phyloP scores from a whole-genome alignment of 2,888 invertebrate genomes.

The Acanthosepion esculentum region DNA sequence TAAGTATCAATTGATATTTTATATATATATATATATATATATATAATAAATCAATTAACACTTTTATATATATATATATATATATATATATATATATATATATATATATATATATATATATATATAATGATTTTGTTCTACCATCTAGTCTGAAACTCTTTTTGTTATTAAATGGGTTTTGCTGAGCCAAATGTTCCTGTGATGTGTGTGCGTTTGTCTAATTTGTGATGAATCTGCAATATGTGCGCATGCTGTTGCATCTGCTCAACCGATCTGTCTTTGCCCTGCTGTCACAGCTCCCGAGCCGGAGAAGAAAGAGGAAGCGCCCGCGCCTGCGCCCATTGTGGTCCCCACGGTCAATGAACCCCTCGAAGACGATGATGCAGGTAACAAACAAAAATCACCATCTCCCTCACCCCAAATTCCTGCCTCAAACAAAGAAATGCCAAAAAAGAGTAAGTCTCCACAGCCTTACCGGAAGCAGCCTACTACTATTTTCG shows the following conservation, averaged over 20 bases:
- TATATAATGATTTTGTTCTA: not conserved
- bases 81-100: not conserved
- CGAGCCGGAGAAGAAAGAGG: conserved; percentile 42
- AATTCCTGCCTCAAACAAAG: conserved; percentile 58
- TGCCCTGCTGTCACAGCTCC: conserved; percentile 47
- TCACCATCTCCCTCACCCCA: conserved; percentile 49
- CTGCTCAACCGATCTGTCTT: conserved; percentile 5
- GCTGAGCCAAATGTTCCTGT: not conserved
- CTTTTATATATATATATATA: no score
- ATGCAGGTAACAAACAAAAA: conserved; percentile 46
- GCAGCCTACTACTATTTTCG: conserved; percentile 65
- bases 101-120: no score
- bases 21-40: not conserved
- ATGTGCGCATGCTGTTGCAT: not conserved
- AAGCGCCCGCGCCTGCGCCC: conserved; percentile 44
- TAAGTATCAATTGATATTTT: not conserved
- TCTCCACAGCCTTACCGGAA: conserved; percentile 58
- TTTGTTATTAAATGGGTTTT: not conserved
- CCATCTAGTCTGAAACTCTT: no score
- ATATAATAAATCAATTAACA: no score
- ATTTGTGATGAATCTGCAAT: not conserved
- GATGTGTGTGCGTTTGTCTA: not conserved
- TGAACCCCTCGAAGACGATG: conserved; percentile 44
- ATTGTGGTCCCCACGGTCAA: conserved; percentile 36
- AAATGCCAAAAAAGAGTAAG: conserved; percentile 51